Evolutionary conservation across 2,113 vertebrate species (phyloP).

Genomic region (Sula dactylatra): DNA sequence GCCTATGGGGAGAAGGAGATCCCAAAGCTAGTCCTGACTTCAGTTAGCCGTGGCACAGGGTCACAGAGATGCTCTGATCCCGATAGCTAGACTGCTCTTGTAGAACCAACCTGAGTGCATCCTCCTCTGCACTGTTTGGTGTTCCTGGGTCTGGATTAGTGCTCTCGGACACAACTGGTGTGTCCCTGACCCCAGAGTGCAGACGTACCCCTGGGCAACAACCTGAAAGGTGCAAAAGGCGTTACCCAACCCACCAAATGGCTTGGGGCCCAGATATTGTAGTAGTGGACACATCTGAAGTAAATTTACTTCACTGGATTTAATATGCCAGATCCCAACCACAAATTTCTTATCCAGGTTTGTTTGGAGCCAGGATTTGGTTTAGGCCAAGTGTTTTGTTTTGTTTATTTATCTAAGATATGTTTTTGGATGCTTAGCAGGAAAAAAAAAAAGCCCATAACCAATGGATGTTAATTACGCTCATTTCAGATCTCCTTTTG

Average conservation of each 20-base stretch:
- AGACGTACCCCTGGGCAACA: not conserved
- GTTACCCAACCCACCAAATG: not conserved
- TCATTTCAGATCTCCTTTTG: slow-evolving; percentile 18
- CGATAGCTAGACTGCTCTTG: rapidly evolving
- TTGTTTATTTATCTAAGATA: not conserved
- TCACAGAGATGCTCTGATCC: not conserved
- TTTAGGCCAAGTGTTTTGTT: not conserved
- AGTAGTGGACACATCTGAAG: not conserved
- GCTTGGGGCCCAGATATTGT: rapidly evolving
- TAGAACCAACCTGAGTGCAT: not conserved
- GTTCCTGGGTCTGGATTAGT: not conserved
- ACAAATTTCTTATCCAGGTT: not conserved
- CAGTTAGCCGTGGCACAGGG: not conserved
- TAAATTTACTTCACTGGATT: not conserved
- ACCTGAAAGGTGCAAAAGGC: not conserved
- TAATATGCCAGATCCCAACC: not conserved
- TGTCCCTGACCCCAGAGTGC: not conserved
- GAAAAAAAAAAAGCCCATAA: not conserved
- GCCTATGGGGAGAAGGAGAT: not conserved
- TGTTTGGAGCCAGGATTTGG: not conserved
- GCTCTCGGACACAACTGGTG: too few relatives aligned
- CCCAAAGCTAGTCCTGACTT: not conserved
- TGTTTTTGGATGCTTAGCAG: not conserved
- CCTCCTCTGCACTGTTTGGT: not conserved
- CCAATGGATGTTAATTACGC: not conserved